These are phyloP conservation scores for Epicampocera succincta DNA, from an alignment of 2,888 invertebrate species.

Conservation along the genomic window DNA sequence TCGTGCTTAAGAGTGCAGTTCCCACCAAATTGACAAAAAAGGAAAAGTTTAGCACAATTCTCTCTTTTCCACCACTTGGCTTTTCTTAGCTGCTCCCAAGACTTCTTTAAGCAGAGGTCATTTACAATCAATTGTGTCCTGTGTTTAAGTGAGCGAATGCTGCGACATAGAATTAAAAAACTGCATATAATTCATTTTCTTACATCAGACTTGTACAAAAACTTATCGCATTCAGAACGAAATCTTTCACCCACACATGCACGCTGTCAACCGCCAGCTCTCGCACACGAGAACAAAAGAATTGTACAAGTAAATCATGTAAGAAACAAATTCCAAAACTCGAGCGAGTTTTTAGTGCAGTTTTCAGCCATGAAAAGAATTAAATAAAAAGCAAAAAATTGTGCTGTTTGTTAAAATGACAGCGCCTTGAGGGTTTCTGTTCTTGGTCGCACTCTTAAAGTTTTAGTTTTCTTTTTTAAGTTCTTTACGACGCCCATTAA, in stretches of 20 bases:
- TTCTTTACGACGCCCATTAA: too few species aligned
- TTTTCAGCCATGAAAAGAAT: too few species aligned
- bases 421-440: too few species aligned
- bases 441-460: neutral
- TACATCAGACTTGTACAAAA: conserved; percentile 36
- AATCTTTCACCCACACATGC: neutral
- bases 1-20: neutral
- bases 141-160: conserved; percentile 23
- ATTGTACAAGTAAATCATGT: neutral
- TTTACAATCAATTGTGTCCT: conserved; percentile 43
- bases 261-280: conserved; percentile 12
- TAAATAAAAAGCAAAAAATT: too few species aligned
- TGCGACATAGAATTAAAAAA: conserved; percentile 5
- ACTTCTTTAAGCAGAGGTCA: conserved; percentile 34
- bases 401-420: neutral
- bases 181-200: neutral
- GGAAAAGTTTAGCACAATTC: neutral
- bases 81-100: conserved; percentile 7
- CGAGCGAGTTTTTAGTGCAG: too few species aligned
- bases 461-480: neutral
- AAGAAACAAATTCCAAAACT: neutral
- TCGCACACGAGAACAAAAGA: neutral
- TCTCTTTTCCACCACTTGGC: neutral
- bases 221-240: neutral
- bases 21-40: conserved; percentile 9